These are phyloP conservation scores for Cydia strobilella DNA, from an alignment of 1,140 invertebrate genomes.

Conservation along the genomic window DNA sequence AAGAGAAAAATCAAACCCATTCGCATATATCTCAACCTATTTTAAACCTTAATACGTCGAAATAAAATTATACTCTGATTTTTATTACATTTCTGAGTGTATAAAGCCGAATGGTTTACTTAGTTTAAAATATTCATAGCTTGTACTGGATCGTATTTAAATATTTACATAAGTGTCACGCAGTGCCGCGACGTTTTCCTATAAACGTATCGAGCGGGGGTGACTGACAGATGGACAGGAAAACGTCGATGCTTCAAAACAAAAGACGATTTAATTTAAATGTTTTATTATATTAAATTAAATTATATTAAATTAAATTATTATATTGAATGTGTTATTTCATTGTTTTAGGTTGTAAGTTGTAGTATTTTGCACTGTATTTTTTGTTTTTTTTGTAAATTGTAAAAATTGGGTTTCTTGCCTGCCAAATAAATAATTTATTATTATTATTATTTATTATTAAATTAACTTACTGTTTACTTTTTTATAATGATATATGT, in stretches of 20 bases:
- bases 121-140: conserved; percentile 82
- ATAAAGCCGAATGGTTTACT: conserved; percentile 74
- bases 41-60: conserved; percentile 58
- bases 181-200: conserved; percentile 75
- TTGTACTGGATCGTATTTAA: conserved; percentile 82
- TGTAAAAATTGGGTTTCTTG: too few species aligned
- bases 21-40: conserved; percentile 43
- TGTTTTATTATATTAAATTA: too few species aligned
- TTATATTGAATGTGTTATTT: too few species aligned
- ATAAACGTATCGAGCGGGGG: conserved; percentile 75
- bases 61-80: conserved; percentile 58
- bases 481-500: neutral
- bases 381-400: too few species aligned
- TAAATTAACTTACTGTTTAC: neutral
- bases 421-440: too few species aligned
- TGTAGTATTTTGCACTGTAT: too few species aligned
- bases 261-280: neutral
- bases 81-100: conserved; percentile 62
- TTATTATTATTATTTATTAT: too few species aligned
- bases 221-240: conserved; percentile 44
- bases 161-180: conserved; percentile 82
- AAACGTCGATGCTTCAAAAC: neutral
- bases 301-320: too few species aligned
- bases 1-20: conserved; percentile 53
- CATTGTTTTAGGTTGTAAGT: too few species aligned